Base-by-base conservation (phyloP, 2,888 invertebrate species). In the Dioctria rufipes region DNA sequence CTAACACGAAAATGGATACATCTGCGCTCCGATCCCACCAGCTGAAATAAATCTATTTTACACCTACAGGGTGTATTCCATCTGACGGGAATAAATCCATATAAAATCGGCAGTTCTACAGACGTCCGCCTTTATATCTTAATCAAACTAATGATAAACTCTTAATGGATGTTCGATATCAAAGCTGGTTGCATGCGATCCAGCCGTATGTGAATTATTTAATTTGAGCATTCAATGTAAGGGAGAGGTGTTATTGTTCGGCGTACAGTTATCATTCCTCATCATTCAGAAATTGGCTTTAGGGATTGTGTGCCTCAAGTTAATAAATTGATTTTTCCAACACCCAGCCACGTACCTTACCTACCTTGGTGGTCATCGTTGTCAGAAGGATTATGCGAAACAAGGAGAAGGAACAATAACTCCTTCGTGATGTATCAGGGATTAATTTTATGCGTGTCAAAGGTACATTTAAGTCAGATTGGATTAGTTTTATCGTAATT, bases 361-460 rank as follows among this genome's bases (percentile, higher is more conserved):
- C 25, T 54, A 58, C 63, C 61, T 46, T 63, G 49, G 46, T 46
- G 63, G 77, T 43, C 77, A 63, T 46, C 46, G 63, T 63, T 73
- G 58, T 25, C 8, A 77, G 49, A 13, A 49, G 77, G 77, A 77
- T 77, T 77, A 77, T 46, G 37, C 37, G 61, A 43, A 75, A 63
- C 39, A 25, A 40, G 63, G 63, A 40, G 63, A 39, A 46, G 63
- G 42, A 77, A 77, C 77, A 63, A 78, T 78, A 78, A 67, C 66
- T 67, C 58, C 37, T 66, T 66, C 58, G 78, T 78, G 66, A 63
- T 78, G 65, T 66, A 78, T 78, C 58, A 51, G 78, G 81, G 60
- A 81, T 83, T 83, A 83, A 79, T 83, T 81, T 81, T 81, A 79
- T 81, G 83, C 83, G 83, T 83, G 83, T 77, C 69, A 80, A 83